A percentile compares a stretch with the other conserved stretches of the same genome.
These are phyloP conservation scores for Serripes groenlandicus DNA, from an alignment of 2,888 invertebrate genomes.

Conservation along the genomic window DNA sequence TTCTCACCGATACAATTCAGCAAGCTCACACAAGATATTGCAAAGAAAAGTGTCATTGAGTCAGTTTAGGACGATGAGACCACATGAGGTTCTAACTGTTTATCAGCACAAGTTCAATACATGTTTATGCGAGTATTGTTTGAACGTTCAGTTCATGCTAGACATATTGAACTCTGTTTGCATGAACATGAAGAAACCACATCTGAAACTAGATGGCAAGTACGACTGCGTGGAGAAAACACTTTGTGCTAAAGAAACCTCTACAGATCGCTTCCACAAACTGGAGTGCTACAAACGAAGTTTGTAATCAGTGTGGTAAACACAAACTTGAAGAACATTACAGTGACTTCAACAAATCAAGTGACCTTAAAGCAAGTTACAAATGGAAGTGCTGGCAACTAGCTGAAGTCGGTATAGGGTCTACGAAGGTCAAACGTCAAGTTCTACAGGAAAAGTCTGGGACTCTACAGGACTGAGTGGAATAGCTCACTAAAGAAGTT, in stretches of 20 bases:
- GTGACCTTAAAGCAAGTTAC: conserved; percentile 9
- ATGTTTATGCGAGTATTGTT: conserved; percentile 8
- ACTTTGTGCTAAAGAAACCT: neutral
- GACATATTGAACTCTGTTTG: neutral
- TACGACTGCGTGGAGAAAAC: neutral
- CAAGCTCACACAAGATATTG: neutral
- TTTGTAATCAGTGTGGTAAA: conserved; percentile 1
- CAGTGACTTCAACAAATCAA: neutral
- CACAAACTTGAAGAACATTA: conserved; percentile 5
- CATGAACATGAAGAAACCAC: neutral
- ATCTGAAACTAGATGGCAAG: neutral
- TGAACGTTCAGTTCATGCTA: conserved; percentile 5
- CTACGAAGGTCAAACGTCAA: conserved; percentile 20
- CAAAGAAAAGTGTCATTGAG: neutral
- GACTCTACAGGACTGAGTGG: neutral
- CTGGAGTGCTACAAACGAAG: conserved; percentile 4
- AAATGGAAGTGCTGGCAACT: conserved; percentile 25
- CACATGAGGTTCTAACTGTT: neutral
- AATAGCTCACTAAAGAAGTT: conserved; percentile 17
- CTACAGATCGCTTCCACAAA: neutral
- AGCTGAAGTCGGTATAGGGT: neutral
- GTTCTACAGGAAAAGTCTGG: conserved; percentile 14
- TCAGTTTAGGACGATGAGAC: neutral
- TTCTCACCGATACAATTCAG: neutral
- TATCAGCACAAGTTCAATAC: neutral